Evolutionary conservation across 2,113 vertebrate species (phyloP).

Genomic region (Mellivora capensis): DNA sequence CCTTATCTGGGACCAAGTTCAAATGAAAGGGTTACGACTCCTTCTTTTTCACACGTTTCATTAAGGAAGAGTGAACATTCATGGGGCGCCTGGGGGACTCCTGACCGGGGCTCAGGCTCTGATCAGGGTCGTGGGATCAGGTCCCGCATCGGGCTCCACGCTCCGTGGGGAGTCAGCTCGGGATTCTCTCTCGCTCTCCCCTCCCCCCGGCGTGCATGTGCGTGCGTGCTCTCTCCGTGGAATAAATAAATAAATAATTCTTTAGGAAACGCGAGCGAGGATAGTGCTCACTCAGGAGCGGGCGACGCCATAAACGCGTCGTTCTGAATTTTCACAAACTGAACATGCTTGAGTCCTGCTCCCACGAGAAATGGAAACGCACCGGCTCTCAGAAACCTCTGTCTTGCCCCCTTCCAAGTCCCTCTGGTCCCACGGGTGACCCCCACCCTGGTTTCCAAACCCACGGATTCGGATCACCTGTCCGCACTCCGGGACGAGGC

Average conservation of each 20-base stretch:
- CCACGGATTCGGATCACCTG: neutral
- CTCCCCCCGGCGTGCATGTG: accelerated
- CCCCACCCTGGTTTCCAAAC: neutral
- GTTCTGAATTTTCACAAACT: neutral
- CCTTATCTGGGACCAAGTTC: no score
- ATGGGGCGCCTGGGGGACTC: no score
- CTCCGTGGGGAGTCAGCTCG: no score
- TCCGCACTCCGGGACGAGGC: neutral
- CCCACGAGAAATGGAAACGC: neutral
- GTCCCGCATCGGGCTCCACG: no score
- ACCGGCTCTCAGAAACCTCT: neutral
- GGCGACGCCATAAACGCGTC: neutral
- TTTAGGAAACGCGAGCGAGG: no score
- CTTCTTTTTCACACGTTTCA: neutral
- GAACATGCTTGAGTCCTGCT: neutral
- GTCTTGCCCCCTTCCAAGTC: neutral
- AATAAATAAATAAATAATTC: no score
- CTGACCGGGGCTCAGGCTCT: no score
- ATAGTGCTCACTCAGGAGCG: accelerated
- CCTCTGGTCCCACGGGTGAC: neutral
- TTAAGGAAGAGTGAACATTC: accelerated
- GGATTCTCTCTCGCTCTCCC: no score
- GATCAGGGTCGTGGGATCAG: no score
- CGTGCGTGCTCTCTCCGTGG: no score
- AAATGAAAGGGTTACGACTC: no score